Conservation (phyloP, 2,797 vertebrate species). For the Liparis tanakae region DNA sequence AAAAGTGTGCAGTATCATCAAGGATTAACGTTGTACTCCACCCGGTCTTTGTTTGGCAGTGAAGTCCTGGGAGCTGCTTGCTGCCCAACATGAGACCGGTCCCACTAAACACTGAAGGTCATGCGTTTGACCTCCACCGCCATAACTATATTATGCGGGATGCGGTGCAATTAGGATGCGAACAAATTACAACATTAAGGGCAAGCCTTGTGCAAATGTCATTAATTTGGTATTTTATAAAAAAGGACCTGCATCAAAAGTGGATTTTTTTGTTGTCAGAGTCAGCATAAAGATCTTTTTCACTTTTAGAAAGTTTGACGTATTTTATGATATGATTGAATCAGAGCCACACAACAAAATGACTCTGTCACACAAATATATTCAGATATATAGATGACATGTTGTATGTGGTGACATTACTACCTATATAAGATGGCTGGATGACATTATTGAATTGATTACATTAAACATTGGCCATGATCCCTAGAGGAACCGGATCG, state of each 20-base stretch:
- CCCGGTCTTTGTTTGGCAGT: slow-evolving; percentile 47
- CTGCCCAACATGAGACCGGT: slow-evolving; percentile 22
- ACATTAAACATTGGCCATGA: not conserved
- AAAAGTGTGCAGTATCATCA: slow-evolving; percentile 24
- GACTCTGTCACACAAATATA: not conserved
- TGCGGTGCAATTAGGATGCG: not conserved
- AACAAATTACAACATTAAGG: slow-evolving; percentile 3
- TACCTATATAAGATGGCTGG: not conserved
- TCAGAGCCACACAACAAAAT: not conserved
- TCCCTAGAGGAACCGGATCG: not conserved
- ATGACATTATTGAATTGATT: slow-evolving; percentile 5
- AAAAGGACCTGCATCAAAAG: not conserved
- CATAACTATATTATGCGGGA: slow-evolving; percentile 5
- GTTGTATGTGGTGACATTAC: not conserved
- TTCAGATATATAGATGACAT: not conserved
- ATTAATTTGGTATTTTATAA: not conserved
- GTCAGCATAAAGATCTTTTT: not conserved
- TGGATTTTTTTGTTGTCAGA: not conserved
- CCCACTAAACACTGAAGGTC: slow-evolving; percentile 34
- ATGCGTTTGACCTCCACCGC: slow-evolving; percentile 9
- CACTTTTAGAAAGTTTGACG: not conserved
- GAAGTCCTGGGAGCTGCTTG: slow-evolving; percentile 33
- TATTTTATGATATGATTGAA: not conserved
- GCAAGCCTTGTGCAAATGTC: not conserved
- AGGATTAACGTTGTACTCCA: slow-evolving; percentile 30